Base-by-base conservation (phyloP, 2,888 invertebrate species). In the Hypselothyrea guttata region DNA sequence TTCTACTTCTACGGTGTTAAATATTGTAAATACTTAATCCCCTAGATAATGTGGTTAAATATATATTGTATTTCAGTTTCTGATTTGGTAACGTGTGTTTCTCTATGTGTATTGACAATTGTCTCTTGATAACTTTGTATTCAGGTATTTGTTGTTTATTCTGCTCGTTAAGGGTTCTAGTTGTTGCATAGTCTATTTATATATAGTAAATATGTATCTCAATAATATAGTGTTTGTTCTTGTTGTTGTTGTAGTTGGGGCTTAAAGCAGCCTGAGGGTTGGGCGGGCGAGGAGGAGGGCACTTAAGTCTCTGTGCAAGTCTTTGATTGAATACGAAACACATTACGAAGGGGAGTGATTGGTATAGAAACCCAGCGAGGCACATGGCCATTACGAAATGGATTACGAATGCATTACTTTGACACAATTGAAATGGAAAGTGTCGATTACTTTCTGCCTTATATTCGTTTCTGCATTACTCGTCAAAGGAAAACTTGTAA, bases 201-300 rank as follows among this genome's bases (percentile, higher is more conserved):
- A 16, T 7, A 16, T 37, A 37, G 12, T 34, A 13, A n/a, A 37
- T 38, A 37, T 37, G 18, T 38, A 9, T 38, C n/a, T 38, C n/a
- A n/a, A 18, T n/a, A 9, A 15, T 12, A 16, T 38, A n/a, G 47
- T 8, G 22, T 60, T 64, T 60, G 54, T 60, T 66, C 42, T 46
- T 65, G 40, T 51, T 34, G 9, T 22, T n/a, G n/a, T n/a, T n/a
- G 35, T 27, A 30, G 47, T 42, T 30, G 57, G 44, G 63, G 51
- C 56, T 49, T 12, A 38, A 42, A 15, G 37, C 38, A 46, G 60
- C 65, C 66, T 66, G 52, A 62, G 57, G 62, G 34, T 63, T 51
- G 68, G 68, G 51, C 67, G 63, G 67, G 63, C 63, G 42, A 68
- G 68, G 67, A 68, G 68, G 68, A n/a, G n/a, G 68, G 63, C 48